Base-by-base conservation (phyloP, 2,797 vertebrate genomes). In the Rhodeus uyekii region DNA sequence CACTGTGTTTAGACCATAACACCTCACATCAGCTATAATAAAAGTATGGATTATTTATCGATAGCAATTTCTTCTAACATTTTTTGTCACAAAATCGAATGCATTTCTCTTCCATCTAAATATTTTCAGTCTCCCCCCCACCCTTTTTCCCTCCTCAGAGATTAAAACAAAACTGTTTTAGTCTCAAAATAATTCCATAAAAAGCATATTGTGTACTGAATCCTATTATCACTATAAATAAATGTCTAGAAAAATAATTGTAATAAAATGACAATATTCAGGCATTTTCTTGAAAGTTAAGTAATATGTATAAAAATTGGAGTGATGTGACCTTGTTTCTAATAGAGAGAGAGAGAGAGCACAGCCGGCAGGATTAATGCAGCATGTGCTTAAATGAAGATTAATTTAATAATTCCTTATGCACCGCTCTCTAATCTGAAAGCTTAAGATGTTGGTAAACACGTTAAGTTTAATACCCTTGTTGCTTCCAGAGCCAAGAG, bases 341-440 rank as follows among this genome's bases (percentile, higher is more conserved):
- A 50, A 39, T 22, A 46, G 9, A 36, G 61, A 16, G 46, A n/a
- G n/a, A 48, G 68, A 46, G 46, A 72, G 48, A 61, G 67, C 67
- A 50, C 65, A 67, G 72, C 53, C 32, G 3, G 63, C 42, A 80
- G 76, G 53, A 85, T 76, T 85, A 83, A 67, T 72, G 75, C 61
- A 19, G 22, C 39, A 71, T 76, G 71, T 50, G 38, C 55, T 83
- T 85, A 83, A 76, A 82, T 69, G 53, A 69, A 76, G 76, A 79
- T 85, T 85, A 76, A 79, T 82, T 61, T 83, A 42, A 83, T 80
- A 77, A 75, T 83, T 85, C 75, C 53, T 75, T 69, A 50, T 44
- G 46, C 65, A 53, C 46, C 65, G 78, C 32, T 64, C 34, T 77
- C 55, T 77, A 78, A 85, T 78, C 64, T 83, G 61, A 79, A 29